These are phyloP conservation scores for Strigamia transsilvanica DNA, from an alignment of 2,888 invertebrate species.

Conservation along the genomic window DNA sequence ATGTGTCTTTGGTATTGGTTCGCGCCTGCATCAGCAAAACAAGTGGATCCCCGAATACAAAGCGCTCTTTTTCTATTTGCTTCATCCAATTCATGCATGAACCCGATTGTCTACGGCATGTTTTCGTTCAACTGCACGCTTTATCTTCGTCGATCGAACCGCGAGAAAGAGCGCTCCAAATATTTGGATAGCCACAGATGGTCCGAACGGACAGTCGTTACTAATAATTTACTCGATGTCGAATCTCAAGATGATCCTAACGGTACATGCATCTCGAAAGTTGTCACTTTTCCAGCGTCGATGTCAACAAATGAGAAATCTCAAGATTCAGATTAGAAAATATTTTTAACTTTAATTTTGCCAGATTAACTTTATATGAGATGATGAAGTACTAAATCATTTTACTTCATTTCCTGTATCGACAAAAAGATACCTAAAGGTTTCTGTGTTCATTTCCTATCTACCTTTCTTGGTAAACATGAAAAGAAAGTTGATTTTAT, in stretches of 20 bases:
- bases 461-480: too few relatives aligned
- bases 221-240: constrained; percentile 29
- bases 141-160: not conserved
- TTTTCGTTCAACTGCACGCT: constrained; percentile 65
- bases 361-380: too few relatives aligned
- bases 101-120: constrained; percentile 93
- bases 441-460: too few relatives aligned
- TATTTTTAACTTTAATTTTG: too few relatives aligned
- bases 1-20: constrained; percentile 91
- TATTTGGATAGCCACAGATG: not conserved
- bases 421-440: too few relatives aligned
- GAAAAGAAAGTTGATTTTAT: too few relatives aligned
- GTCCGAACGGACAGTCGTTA: constrained; percentile 48
- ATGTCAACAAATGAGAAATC: not conserved
- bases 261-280: not conserved
- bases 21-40: constrained; percentile 74
- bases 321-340: not conserved
- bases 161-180: not conserved
- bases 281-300: not conserved
- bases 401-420: too few relatives aligned
- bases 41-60: constrained; percentile 80
- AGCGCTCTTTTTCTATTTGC: constrained; percentile 91
- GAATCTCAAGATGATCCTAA: constrained; percentile 27
- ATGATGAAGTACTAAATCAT: too few relatives aligned
- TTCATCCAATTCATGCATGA: constrained; percentile 94